These are phyloP conservation scores for Entelurus aequoreus DNA, from an alignment of 2,113 vertebrate genomes.

Conservation along the genomic window DNA sequence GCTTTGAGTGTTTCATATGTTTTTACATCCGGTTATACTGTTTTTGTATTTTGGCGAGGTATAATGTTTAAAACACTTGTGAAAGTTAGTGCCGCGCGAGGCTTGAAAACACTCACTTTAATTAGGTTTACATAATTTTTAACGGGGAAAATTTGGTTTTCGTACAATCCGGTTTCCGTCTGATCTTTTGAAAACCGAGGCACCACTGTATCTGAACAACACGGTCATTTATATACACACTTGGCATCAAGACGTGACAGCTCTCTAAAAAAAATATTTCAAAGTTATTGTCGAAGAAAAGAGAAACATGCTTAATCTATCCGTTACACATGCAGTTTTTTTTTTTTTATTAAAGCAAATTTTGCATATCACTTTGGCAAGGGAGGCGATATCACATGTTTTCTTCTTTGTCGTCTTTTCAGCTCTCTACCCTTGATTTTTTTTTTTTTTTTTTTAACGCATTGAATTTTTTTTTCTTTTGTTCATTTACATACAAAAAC, in stretches of 20 bases:
- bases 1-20: no score
- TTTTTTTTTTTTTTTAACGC: conserved; percentile 41
- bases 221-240: conserved; percentile 46
- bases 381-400: conserved; percentile 54
- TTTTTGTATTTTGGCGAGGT: no score
- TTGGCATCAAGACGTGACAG: conserved; percentile 59
- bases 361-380: conserved; percentile 74
- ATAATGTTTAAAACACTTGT: no score
- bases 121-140: no score
- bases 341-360: conserved; percentile 40
- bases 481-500: conserved; percentile 61
- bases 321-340: conserved; percentile 63
- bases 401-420: conserved; percentile 49
- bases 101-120: no score
- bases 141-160: no score
- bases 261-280: conserved; percentile 48
- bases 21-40: no score
- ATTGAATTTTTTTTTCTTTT: conserved; percentile 33
- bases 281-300: conserved; percentile 52
- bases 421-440: conserved; percentile 52
- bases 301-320: conserved; percentile 69
- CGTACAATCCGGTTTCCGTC: no score
- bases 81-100: no score
- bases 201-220: conserved; percentile 16
- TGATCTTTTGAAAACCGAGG: no score